Base-by-base conservation (phyloP, 2,113 vertebrate genomes). In the Sinocyclocheilus rhinocerous region DNA sequence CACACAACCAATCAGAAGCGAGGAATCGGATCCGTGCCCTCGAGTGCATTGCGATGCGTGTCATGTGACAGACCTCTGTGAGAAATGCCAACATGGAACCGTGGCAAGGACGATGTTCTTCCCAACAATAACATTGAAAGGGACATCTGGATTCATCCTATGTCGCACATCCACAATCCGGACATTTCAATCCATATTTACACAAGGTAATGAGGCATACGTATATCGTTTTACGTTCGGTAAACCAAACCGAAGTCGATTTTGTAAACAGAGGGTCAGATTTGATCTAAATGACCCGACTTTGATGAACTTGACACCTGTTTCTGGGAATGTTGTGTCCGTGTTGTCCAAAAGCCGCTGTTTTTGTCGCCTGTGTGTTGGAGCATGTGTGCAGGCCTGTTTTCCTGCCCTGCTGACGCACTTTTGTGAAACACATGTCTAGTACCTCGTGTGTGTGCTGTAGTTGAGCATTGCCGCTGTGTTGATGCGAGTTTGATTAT, bases 21-120 rank as follows among this genome's bases (percentile, higher is more conserved):
- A 79, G 45, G 50, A 90, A 81, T 2, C 3, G 79, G 78, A 88
- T 89, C 85, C 92, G 89, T 94, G 91, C 94, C 92, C 92, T 93
- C 89, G 88, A 91, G 91, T 89, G 90, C 90, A 91, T 92, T 90
- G 93, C 93, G 90, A 90, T 87, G 89, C 76, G 22, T 81, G 90
- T 96, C 95, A 95, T 94, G 95, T 95, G 95, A 95, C 88, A 85
- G 87, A 59, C 59, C 88, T 88, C 90, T 88, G 87, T 76, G 91
- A 69, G 92, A 92, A 94, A 94, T 94, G 94, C 94, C 95, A 95
- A 95, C 95, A 96, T 96, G 95, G 95, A 95, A 91, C 94, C 92
- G 92, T 92, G 91, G 92, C 93, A 93, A 94, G 93, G 94, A 94
- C 93, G 92, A 93, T 90, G 86, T 29, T 90, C 50, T 91, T 87